Conservation (phyloP, 2,888 invertebrate genomes). For the Tenthredo livida region DNA sequence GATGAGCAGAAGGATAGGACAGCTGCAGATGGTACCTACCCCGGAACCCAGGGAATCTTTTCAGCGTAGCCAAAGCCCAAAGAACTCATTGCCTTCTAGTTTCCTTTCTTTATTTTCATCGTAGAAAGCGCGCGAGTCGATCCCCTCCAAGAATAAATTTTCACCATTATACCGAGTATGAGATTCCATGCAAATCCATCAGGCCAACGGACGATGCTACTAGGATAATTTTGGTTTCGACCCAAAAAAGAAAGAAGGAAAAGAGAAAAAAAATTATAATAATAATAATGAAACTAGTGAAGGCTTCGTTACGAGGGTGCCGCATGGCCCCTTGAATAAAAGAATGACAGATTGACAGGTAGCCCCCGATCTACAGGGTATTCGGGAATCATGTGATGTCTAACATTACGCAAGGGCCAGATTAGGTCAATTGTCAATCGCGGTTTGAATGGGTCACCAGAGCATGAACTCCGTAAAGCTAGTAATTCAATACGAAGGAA, state of each 20-base stretch:
- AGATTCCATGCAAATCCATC: constrained; percentile 42
- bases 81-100: constrained; percentile 45
- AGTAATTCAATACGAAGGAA: constrained; percentile 19
- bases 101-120: constrained; percentile 48
- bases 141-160: constrained; percentile 33
- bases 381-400: constrained; percentile 1
- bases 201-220: constrained; percentile 34
- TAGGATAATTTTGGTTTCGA: constrained; percentile 22
- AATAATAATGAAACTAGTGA: not conserved
- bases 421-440: constrained; percentile 33
- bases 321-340: not conserved
- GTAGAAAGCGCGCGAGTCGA: constrained; percentile 25
- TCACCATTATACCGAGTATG: constrained; percentile 34
- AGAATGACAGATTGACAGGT: constrained; percentile 43
- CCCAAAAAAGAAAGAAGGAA: not conserved
- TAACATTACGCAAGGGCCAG: constrained; percentile 24
- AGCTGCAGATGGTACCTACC: constrained; percentile 58
- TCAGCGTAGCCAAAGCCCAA: constrained; percentile 65
- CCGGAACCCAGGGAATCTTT: constrained; percentile 66
- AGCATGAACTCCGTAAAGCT: not conserved
- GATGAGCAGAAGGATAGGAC: constrained; percentile 48
- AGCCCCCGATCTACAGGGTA: not conserved
- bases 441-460: constrained; percentile 16
- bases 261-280: not conserved
- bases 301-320: constrained; percentile 25